Base-by-base conservation (phyloP, 2,888 invertebrate species). In the Dichetophora obliterata region DNA sequence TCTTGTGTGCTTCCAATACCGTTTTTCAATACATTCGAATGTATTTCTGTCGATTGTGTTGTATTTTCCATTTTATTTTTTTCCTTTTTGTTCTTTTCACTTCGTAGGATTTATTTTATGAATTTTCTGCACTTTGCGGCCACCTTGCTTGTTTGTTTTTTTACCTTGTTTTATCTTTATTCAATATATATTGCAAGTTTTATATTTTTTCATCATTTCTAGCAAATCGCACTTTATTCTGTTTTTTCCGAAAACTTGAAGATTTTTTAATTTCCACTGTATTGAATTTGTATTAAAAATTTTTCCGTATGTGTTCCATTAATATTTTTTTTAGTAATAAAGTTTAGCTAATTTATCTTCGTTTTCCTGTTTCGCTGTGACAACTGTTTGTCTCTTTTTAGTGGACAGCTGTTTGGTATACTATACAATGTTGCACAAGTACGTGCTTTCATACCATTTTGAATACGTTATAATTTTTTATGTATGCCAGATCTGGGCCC, bases 1-100 rank as follows among this genome's bases (percentile, higher is more conserved):
- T 65, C 37, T 50, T 57, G 63, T 34, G 72, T 61, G 59, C 66
- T 65, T 65, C 71, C 70, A 22, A 74, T 54, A n/a, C 76, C 73
- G 74, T 63, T 76, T 66, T 74, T 78, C 74, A 74, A 9, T 22
- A 65, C 11, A 37, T 27, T 54, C 19, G 54, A n/a, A 16, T 65
- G 52, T 74, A 76, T 74, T 66, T 70, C 73, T 65, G 50, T 14
- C 65, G 24, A 43, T 43, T 76, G 61, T 48, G 50, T 48, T 57
- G 48, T 66, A 27, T 50, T 76, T 74, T 78, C 65, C 69, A 71
- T 57, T 74, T 75, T 76, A 75, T 77, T 31, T 65, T 70, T 75
- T 57, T 6, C 2, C 11, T 57, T 24, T 57, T 63, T 70, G 75
- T 43, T 4, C n/a, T 31, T 59, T 24, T 59, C 27, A 24, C 24